A percentile compares a stretch with the other conserved stretches of the same genome.
Conservation (phyloP, 2,113 vertebrate genomes). For the Rhinogobius similis region DNA sequence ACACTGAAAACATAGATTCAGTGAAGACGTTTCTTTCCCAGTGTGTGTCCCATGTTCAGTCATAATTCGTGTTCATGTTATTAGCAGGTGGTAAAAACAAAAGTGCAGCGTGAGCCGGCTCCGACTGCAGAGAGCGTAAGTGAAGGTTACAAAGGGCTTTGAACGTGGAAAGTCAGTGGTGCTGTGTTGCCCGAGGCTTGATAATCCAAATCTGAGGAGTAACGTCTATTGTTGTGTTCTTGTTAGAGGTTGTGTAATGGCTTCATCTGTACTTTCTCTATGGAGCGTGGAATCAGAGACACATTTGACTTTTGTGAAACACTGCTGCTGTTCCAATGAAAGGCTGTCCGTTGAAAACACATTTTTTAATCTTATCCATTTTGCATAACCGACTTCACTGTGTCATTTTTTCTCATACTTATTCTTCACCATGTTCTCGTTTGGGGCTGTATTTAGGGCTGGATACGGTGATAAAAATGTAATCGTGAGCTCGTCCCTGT, state of each 20-base stretch:
- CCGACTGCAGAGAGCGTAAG: not conserved
- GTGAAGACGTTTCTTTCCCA: too few relatives aligned
- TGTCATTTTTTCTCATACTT: too few relatives aligned
- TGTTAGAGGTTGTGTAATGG: not conserved
- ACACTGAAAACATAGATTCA: too few relatives aligned
- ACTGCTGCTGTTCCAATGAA: too few relatives aligned
- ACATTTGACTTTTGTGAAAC: not conserved
- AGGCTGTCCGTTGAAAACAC: not conserved
- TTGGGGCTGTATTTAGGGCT: too few relatives aligned
- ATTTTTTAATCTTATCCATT: not conserved
- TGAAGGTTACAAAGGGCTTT: conserved; percentile 4
- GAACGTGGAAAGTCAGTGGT: conserved; percentile 2
- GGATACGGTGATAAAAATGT: too few relatives aligned
- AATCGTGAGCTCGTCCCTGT: too few relatives aligned
- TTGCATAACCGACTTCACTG: too few relatives aligned
- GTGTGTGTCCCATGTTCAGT: conserved; percentile 3
- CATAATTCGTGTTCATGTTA: not conserved
- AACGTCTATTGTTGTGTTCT: not conserved
- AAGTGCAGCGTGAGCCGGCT: not conserved
- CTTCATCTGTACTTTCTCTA: not conserved
- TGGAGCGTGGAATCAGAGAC: not conserved
- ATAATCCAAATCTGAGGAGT: conserved; percentile 3
- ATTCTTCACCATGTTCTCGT: too few relatives aligned
- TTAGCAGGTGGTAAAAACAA: not conserved
- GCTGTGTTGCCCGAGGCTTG: not conserved